Percentiles rank a stretch among this genome's conserved stretches.
Conservation (phyloP, 2,113 vertebrate species). For the Pterophyllum scalare region DNA sequence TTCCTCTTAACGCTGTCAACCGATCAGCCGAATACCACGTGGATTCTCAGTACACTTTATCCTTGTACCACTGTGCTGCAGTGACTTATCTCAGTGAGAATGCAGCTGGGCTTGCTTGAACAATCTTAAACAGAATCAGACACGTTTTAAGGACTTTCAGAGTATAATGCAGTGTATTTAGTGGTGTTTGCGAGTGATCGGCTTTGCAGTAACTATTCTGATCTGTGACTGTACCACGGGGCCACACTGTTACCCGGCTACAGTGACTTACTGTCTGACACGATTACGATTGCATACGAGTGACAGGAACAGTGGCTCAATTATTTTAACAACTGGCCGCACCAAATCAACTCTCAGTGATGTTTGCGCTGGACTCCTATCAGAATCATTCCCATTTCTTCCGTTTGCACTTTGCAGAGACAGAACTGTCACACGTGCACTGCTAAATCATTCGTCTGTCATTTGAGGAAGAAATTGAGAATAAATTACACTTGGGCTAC, state of each 20-base stretch:
- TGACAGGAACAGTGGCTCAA: slow-evolving; percentile 39
- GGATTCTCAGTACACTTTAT: neutral
- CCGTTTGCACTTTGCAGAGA: slow-evolving; percentile 27
- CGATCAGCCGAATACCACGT: neutral
- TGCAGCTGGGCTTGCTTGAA: neutral
- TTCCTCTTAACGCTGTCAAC: neutral
- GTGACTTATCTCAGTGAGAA: neutral
- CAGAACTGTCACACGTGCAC: slow-evolving; percentile 8
- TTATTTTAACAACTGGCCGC: slow-evolving; percentile 47
- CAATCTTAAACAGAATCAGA: neutral
- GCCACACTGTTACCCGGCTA: slow-evolving; percentile 39
- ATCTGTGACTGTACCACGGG: slow-evolving; percentile 34
- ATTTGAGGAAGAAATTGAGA: slow-evolving; percentile 20
- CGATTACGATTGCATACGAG: slow-evolving; percentile 11
- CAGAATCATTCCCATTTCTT: slow-evolving; percentile 10
- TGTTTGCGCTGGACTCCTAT: slow-evolving; percentile 19
- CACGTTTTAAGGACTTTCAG: neutral
- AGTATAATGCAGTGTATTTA: neutral
- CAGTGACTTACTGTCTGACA: slow-evolving; percentile 51
- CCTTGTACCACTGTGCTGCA: neutral
- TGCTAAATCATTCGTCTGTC: slow-evolving; percentile 18
- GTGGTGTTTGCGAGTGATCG: neutral
- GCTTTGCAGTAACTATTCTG: neutral
- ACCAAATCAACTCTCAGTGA: slow-evolving; percentile 12
- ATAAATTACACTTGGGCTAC: slow-evolving; percentile 3